Base-by-base conservation (phyloP, 2,888 invertebrate species). In the Philonicus albiceps region DNA sequence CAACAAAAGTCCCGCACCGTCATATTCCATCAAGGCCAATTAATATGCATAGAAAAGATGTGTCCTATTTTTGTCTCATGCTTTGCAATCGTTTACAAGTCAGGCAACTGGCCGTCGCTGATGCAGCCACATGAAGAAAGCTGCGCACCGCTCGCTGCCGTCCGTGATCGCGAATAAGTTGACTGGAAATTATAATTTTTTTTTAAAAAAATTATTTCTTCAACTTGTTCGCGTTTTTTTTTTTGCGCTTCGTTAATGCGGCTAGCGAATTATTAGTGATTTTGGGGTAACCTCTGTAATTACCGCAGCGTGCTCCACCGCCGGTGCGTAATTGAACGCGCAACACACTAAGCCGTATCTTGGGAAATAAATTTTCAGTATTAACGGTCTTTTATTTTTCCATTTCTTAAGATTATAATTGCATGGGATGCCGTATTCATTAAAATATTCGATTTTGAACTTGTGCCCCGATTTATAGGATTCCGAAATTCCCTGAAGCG, bases 1-100 rank as follows among this genome's bases (percentile, higher is more conserved):
- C 76, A 76, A 76, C 76, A 76, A 76, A 76, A 76, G 8, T 22
- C 40, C 76, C 22, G 40, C 19, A 22, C 76, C 76, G 43, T 76
- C 76, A 76, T 76, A 76, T 76, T 76, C 43, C 76, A 76, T 40
- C 76, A 76, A 76, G 76, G 37, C 75, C 75, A 75, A 75, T 75
- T 75, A 75, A 75, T 75, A 75, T 76, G 76, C 76, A 76, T 37
- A 76, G 76, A 19, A 13, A 53, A 64, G 64, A 64, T 27, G 64
- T 37, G 76, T 40, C n/a, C 76, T 76, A 40, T 76, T 76, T 76
- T 76, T 76, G 37, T 31, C 6, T 37, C 31, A 37, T 75, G 75
- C 34, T 19, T 19, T 34, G 16, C 75, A 75, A 16, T 34, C 34
- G 34, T 75, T 27, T 75, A 34, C 75, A 75, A 75, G 27, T 31